A percentile compares a stretch with the other conserved stretches of the same genome.
Evolutionary conservation across 2,113 vertebrate species (phyloP).

Genomic region (Nestor notabilis): DNA sequence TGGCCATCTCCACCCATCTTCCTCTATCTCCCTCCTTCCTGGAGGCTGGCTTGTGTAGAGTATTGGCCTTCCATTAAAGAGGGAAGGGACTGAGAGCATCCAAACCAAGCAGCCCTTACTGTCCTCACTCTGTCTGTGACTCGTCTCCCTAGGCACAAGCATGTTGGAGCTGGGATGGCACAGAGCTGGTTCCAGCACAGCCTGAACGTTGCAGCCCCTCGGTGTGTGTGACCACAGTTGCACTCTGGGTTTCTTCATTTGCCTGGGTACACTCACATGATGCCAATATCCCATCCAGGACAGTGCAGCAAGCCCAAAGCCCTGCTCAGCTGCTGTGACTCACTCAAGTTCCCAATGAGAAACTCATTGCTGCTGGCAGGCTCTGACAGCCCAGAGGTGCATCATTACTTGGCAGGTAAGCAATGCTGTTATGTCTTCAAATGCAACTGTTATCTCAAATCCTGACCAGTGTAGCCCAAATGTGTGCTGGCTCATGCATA

Average conservation of each 20-base stretch:
- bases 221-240: neutral
- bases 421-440: rapidly evolving
- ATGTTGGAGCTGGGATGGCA: rapidly evolving
- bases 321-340: neutral
- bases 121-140: neutral
- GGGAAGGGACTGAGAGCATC: neutral
- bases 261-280: rapidly evolving
- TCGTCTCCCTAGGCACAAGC: neutral
- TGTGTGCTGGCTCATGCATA: rapidly evolving
- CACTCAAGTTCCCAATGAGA: neutral
- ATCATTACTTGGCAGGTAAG: neutral
- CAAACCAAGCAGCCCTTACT: neutral
- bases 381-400: neutral
- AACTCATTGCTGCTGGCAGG: neutral
- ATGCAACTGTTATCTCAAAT: neutral
- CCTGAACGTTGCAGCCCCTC: neutral
- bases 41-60: neutral
- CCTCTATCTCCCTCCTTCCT: neutral
- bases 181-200: neutral
- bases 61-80: neutral
- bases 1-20: neutral
- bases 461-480: neutral
- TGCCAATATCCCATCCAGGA: neutral
- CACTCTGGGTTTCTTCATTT: neutral
- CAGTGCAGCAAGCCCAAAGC: neutral